Percentiles rank a stretch among this genome's conserved stretches.
Evolutionary conservation across 2,888 invertebrate genomes (phyloP).

Genomic region (Ochlodes sylvanus): DNA sequence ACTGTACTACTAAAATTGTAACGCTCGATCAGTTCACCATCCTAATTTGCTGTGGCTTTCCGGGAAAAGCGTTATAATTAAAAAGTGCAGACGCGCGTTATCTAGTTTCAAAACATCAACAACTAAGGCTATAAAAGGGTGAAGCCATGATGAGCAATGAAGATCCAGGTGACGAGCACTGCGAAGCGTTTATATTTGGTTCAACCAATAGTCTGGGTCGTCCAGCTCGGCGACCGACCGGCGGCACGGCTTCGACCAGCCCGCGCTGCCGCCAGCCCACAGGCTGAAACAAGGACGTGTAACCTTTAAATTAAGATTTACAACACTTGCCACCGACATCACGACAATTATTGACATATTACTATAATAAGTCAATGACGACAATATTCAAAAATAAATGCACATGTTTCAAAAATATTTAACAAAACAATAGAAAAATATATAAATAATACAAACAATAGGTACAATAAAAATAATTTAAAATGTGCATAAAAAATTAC

Average conservation of each 20-base stretch:
- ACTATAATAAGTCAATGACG: too few relatives aligned
- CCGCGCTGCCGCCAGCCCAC: neutral
- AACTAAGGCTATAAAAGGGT: too few relatives aligned
- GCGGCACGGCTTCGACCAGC: neutral
- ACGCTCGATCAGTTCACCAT: too few relatives aligned
- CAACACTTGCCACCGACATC: neutral
- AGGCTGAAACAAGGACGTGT: conserved; percentile 2
- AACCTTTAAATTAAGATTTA: neutral
- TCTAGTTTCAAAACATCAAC: too few relatives aligned
- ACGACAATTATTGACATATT: too few relatives aligned
- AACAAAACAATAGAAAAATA: too few relatives aligned
- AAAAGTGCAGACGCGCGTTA: too few relatives aligned
- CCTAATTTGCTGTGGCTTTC: too few relatives aligned
- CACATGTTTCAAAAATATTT: neutral
- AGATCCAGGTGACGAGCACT: neutral
- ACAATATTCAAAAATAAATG: neutral
- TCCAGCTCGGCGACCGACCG: neutral
- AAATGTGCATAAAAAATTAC: neutral
- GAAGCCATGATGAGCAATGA: too few relatives aligned
- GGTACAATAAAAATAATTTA: neutral
- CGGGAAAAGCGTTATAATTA: too few relatives aligned
- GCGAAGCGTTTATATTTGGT: neutral
- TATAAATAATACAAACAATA: neutral
- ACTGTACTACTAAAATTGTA: too few relatives aligned
- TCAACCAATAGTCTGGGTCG: neutral